Evolutionary conservation across 2,113 vertebrate genomes (phyloP).

Genomic region (Arizona elegans): DNA sequence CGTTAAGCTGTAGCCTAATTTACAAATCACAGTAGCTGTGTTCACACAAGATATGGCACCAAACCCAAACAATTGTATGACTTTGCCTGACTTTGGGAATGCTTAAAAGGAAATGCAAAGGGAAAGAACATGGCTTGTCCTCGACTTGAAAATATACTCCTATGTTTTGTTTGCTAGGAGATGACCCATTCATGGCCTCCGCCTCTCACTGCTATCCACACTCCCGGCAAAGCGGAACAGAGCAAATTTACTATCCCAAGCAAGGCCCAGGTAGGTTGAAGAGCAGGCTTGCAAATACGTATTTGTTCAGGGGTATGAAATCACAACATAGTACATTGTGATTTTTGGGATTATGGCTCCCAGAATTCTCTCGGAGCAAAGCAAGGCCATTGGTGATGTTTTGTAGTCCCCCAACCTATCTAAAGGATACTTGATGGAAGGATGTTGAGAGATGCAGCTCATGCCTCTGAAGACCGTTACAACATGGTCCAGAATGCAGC

Average conservation of each 20-base stretch:
- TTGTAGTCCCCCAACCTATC: neutral
- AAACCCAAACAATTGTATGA: neutral
- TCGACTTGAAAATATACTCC: conserved; percentile 18
- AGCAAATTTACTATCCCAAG: conserved; percentile 82
- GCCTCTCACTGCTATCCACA: conserved; percentile 86
- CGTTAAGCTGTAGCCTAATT: neutral
- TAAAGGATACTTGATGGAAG: neutral
- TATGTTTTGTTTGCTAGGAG: conserved; percentile 66
- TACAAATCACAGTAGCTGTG: neutral
- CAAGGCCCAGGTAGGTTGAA: conserved; percentile 74
- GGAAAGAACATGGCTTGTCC: conserved; percentile 7
- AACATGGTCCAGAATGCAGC: neutral
- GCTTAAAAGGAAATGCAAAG: conserved; percentile 56
- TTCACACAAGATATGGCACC: neutral
- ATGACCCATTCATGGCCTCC: conserved; percentile 92
- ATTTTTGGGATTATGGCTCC: neutral
- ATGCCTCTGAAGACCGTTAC: neutral
- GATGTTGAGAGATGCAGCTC: neutral
- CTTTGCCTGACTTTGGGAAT: conserved; percentile 24
- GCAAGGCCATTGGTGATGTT: neutral
- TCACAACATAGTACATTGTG: neutral
- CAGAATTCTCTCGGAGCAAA: neutral
- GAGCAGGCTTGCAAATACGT: neutral
- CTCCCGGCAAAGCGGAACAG: conserved; percentile 84
- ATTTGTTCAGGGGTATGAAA: neutral